A percentile compares a stretch with the other conserved stretches of the same genome.
Evolutionary conservation across 2,113 vertebrate species (phyloP).

Genomic region (Hemiscyllium ocellatum): DNA sequence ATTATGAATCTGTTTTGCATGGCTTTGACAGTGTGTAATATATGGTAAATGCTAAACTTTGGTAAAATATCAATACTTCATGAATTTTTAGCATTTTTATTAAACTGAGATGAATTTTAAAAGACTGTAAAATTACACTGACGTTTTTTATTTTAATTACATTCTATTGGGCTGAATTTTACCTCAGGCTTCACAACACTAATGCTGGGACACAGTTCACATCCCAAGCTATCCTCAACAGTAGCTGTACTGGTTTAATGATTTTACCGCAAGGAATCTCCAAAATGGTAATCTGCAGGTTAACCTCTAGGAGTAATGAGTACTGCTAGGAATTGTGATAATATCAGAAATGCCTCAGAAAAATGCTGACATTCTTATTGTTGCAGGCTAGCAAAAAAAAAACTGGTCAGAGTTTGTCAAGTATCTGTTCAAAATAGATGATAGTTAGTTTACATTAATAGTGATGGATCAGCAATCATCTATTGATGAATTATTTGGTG

Average conservation of each 20-base stretch:
- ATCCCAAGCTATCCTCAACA: too few relatives aligned
- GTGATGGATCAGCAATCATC: not conserved
- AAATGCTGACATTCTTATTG: not conserved
- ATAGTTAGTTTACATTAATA: not conserved
- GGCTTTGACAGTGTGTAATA: not conserved
- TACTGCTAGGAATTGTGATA: too few relatives aligned
- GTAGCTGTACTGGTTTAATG: too few relatives aligned
- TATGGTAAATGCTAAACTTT: not conserved
- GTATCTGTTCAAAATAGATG: not conserved
- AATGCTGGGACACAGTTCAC: too few relatives aligned
- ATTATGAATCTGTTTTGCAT: not conserved
- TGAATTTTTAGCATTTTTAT: not conserved
- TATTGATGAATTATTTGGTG: not conserved
- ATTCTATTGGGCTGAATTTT: not conserved
- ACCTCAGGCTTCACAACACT: too few relatives aligned
- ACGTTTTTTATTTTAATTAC: too few relatives aligned
- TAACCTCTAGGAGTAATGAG: too few relatives aligned
- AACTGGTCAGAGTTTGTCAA: not conserved
- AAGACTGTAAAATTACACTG: not conserved
- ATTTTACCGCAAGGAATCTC: too few relatives aligned
- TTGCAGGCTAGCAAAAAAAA: not conserved
- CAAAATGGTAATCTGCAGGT: too few relatives aligned
- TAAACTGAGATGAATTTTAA: not conserved
- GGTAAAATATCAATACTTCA: not conserved
- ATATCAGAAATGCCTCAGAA: too few relatives aligned